Conservation (phyloP, 2,797 vertebrate genomes). For the Gallirallus australis region DNA sequence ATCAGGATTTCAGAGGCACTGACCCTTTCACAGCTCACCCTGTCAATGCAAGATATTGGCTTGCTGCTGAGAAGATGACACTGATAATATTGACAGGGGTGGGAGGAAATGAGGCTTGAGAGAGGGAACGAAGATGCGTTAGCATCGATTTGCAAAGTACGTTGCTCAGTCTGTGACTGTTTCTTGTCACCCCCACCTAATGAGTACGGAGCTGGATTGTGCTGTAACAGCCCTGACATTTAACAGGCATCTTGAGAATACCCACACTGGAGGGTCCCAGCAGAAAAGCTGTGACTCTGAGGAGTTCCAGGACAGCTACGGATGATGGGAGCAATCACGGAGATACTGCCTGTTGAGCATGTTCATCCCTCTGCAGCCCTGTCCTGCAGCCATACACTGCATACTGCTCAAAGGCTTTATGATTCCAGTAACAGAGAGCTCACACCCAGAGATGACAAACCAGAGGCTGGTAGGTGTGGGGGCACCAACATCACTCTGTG, state of each 20-base stretch:
- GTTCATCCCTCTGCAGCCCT: neutral
- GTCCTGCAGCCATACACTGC: fast-evolving
- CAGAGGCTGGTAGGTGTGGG: neutral
- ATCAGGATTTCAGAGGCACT: neutral
- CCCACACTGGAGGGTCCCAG: fast-evolving
- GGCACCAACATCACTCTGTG: neutral
- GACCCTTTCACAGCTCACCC: neutral
- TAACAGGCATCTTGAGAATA: neutral
- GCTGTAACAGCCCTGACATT: neutral
- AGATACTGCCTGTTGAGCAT: neutral
- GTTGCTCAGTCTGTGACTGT: fast-evolving
- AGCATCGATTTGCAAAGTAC: neutral
- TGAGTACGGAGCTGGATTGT: neutral
- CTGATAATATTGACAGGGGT: too few relatives aligned
- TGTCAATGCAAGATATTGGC: neutral
- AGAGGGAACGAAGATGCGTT: neutral
- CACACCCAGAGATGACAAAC: neutral
- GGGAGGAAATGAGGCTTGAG: too few relatives aligned
- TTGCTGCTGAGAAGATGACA: neutral
- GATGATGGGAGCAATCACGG: neutral
- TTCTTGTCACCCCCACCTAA: neutral
- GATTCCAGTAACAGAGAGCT: neutral
- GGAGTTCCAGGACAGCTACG: neutral
- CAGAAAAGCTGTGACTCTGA: neutral
- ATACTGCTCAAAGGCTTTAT: neutral